Evolutionary conservation across 2,797 vertebrate genomes (phyloP), one percentile per base, ranked within the genome.

Genomic region (Trematomus bernacchii): DNA sequence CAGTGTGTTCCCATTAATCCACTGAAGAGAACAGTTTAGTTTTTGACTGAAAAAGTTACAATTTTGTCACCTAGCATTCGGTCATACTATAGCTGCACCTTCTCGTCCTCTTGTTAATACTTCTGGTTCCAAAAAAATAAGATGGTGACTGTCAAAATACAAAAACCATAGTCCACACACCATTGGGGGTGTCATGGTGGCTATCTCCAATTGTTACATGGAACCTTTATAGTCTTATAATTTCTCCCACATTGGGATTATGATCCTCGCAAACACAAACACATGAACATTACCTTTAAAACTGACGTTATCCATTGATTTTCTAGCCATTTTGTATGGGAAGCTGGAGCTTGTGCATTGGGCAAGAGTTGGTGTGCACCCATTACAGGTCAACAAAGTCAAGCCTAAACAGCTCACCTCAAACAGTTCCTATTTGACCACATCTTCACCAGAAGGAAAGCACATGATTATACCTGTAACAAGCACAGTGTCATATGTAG

Each of bases 381-480:
- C 23, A 2, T 0, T 15, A 60, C 46, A 52, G n/a, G 3, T n/a
- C 7, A 48, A 18, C 16, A 15, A 13, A 40, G 1, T 18, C 7
- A 14, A 10, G 4, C 12, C 10, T 30, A 16, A 46, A 13, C 61
- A 40, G 27, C 16, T 64, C 14, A 51, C 30, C 18, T 71, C 30
- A 42, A 10, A 57, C 27, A 43, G 14, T 16, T 13, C 3, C 2
- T 4, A 3, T 10, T 33, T 33, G 2, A 54, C 8, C 15, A 5
- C 0, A 43, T 59, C 19, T 67, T 60, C 2, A n/a, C 21, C 44
- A 71, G 50, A 77, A 33, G 43, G 62, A 43, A 33, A 59, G 47
- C 47, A 18, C 19, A 19, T 27, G 14, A 44, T 70, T 52, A 54
- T 30, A 43, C 10, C 47, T 23, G 27, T 53, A 14, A 53, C 53